Evolutionary conservation across 2,113 vertebrate species (phyloP), one percentile per base, ranked within the genome.

Genomic region (Vanacampus margaritifer): DNA sequence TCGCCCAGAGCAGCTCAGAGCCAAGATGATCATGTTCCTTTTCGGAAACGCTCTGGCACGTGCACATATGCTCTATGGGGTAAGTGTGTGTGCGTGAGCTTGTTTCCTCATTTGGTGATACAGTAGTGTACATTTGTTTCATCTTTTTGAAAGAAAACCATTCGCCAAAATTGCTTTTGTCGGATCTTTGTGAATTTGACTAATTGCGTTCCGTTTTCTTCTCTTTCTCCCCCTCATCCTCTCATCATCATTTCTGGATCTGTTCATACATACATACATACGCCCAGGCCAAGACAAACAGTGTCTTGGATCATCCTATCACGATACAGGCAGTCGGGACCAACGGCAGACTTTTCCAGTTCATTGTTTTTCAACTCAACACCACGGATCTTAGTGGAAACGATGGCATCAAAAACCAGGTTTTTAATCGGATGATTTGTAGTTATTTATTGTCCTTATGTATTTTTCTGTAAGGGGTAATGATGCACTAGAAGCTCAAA

Each of bases 281-380:
- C 16, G 14, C 19, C 35, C n/a, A 62, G 60, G 2, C 60, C 37
- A 62, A 62, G 37, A 88, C 92, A 17, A 86, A 59, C 73, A 12
- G 56, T 46, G 79, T 91, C 16, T 86, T 97, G 77, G 91, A 95
- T 35, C 82, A 82, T 14, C 95, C 95, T 1, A 0, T 97, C 5
- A 93, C 94, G 2, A 90, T 97, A 3, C 95, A 97, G 79, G 90
- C 93, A 0, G 3, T 97, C 58, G 93, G 89, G 62, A 94, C 92
- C 6, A 93, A 95, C 1, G 95, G 95, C 0, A 84, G 91, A 19
- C 35, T 89, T 17, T 97, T 97, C 89, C 93, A 95, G 43, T 96
- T 95, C 19, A 58, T 94, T 79, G 90, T 95, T 56, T 94, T 96
- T 82, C 95, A 97, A 89, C 90, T 97, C 69, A 97, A 96, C 83